These are phyloP conservation scores for Alitta virens DNA, from an alignment of 2,888 invertebrate species.

Conservation along the genomic window DNA sequence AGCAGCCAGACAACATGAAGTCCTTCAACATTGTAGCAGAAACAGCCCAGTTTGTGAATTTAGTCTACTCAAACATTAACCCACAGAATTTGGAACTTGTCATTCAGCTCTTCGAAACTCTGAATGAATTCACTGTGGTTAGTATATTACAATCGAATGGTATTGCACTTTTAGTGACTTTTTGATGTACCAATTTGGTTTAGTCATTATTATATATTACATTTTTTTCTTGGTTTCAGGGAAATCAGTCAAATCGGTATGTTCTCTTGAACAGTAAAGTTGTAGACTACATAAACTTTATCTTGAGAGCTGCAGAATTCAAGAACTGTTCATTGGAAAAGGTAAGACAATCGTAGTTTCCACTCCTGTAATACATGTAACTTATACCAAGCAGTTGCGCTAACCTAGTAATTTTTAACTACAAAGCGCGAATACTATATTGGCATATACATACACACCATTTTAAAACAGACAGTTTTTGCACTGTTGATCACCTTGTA, in stretches of 20 bases:
- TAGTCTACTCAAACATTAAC: slow-evolving; percentile 55
- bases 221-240: slow-evolving; percentile 34
- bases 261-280: slow-evolving; percentile 57
- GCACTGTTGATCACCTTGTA: no score
- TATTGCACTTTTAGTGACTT: not conserved
- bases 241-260: slow-evolving; percentile 55
- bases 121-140: slow-evolving; percentile 56
- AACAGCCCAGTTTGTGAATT: slow-evolving; percentile 54
- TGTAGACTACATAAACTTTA: slow-evolving; percentile 57
- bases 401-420: no score
- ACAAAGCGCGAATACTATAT: no score
- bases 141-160: no score
- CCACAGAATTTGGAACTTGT: slow-evolving; percentile 52
- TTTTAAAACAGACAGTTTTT: no score
- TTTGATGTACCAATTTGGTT: not conserved
- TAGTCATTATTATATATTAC: not conserved
- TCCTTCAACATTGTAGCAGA: slow-evolving; percentile 57
- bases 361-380: no score
- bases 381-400: no score
- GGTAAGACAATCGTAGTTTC: slow-evolving; percentile 32
- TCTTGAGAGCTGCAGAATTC: slow-evolving; percentile 54
- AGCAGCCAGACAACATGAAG: slow-evolving; percentile 58
- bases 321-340: slow-evolving; percentile 48
- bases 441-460: no score
- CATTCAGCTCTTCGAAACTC: slow-evolving; percentile 55